phyloP scores from a whole-genome alignment of 1,140 invertebrate species.

The Apis cerana region DNA sequence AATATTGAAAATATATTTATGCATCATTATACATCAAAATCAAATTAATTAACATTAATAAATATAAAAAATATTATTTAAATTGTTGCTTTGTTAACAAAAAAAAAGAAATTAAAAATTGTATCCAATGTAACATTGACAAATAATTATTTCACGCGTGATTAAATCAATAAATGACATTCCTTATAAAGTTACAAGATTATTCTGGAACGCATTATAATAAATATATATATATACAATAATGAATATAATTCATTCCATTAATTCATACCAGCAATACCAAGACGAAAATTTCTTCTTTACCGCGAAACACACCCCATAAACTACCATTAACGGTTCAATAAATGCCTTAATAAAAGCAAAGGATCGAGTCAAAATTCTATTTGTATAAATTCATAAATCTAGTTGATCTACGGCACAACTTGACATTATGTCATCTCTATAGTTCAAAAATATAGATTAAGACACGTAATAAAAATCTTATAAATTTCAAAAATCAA shows the following conservation, averaged over 20 bases:
- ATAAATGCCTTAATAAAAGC: constrained; percentile 9
- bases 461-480: background rate
- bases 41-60: background rate
- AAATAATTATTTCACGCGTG: background rate
- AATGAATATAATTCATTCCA: background rate
- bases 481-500: background rate
- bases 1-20: background rate
- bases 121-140: background rate
- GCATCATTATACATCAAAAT: background rate
- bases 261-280: background rate
- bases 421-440: background rate
- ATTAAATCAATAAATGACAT: constrained; percentile 12
- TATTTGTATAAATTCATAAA: background rate
- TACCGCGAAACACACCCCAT: background rate
- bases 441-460: background rate
- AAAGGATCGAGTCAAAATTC: background rate
- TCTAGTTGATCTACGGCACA: background rate
- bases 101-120: background rate
- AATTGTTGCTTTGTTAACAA: background rate
- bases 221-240: constrained; percentile 7
- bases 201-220: background rate
- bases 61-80: background rate
- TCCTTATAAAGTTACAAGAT: background rate
- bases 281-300: background rate
- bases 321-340: constrained; percentile 15